These are phyloP conservation scores for Neotoxoptera formosana DNA, from an alignment of 1,140 invertebrate genomes.

Conservation along the genomic window DNA sequence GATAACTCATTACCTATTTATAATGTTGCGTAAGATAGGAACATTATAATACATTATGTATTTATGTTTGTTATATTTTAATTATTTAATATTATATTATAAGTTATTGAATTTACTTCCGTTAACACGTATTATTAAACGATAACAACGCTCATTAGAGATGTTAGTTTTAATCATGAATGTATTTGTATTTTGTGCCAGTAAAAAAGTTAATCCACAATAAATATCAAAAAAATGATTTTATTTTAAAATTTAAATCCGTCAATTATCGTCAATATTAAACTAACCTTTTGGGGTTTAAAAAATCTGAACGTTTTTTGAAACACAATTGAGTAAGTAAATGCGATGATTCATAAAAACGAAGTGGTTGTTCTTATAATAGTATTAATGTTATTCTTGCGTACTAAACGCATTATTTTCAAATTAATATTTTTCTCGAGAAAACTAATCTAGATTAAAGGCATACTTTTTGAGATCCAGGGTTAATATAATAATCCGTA, in stretches of 20 bases:
- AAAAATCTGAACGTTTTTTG: background rate
- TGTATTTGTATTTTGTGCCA: background rate
- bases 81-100: too few species aligned
- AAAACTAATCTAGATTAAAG: slow-evolving; percentile 10
- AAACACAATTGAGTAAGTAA: background rate
- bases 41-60: too few species aligned
- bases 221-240: background rate
- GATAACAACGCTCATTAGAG: background rate
- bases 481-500: slow-evolving; percentile 16
- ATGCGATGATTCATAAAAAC: background rate
- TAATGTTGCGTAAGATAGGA: too few species aligned
- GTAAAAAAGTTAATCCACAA: background rate
- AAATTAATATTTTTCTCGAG: slow-evolving; percentile 6
- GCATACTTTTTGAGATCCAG: background rate
- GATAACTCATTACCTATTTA: too few species aligned
- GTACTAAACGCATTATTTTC: slow-evolving; percentile 7
- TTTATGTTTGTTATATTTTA: too few species aligned
- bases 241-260: background rate
- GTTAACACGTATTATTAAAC: too few species aligned
- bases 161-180: background rate
- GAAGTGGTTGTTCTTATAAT: background rate
- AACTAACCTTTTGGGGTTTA: background rate
- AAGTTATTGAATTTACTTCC: too few species aligned
- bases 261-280: too few species aligned
- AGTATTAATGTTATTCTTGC: slow-evolving; percentile 6